Conservation (phyloP, 2,888 invertebrate species). For the Dichetophora obliterata region DNA sequence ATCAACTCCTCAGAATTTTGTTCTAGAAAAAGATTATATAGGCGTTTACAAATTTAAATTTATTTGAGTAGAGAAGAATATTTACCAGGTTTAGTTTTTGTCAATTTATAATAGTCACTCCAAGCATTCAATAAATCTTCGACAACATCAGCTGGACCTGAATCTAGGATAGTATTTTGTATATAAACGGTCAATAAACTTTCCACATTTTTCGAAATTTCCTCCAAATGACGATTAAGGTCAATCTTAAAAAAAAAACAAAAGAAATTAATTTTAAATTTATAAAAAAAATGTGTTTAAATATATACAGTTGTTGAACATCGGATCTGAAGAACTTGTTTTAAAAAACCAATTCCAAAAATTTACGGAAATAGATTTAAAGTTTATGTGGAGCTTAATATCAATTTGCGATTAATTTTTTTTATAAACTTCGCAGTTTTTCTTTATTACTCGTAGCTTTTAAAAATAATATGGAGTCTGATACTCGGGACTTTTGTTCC, state of each 20-base stretch:
- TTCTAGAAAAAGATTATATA: slow-evolving; percentile 51
- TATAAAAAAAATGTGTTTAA: neutral
- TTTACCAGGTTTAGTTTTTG: slow-evolving; percentile 57
- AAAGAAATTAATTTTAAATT: neutral
- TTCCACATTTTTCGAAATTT: slow-evolving; percentile 70
- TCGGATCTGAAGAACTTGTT: no score
- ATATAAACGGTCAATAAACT: slow-evolving; percentile 54
- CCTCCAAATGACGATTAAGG: slow-evolving; percentile 76
- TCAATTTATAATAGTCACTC: slow-evolving; percentile 60
- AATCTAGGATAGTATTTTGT: slow-evolving; percentile 53
- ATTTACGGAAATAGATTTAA: no score
- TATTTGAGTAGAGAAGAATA: neutral
- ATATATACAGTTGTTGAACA: no score
- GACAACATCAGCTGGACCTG: slow-evolving; percentile 39
- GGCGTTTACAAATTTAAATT: neutral
- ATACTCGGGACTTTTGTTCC: no score
- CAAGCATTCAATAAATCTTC: slow-evolving; percentile 57
- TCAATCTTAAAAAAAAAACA: slow-evolving; percentile 62
- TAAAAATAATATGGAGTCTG: no score
- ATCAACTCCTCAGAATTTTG: slow-evolving; percentile 60
- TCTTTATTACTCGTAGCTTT: no score
- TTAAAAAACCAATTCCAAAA: no score
- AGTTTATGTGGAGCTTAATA: no score
- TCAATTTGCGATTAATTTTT: no score
- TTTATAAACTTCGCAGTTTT: no score